Base-by-base conservation (phyloP, 1,140 invertebrate species). In the Bombus consobrinus region DNA sequence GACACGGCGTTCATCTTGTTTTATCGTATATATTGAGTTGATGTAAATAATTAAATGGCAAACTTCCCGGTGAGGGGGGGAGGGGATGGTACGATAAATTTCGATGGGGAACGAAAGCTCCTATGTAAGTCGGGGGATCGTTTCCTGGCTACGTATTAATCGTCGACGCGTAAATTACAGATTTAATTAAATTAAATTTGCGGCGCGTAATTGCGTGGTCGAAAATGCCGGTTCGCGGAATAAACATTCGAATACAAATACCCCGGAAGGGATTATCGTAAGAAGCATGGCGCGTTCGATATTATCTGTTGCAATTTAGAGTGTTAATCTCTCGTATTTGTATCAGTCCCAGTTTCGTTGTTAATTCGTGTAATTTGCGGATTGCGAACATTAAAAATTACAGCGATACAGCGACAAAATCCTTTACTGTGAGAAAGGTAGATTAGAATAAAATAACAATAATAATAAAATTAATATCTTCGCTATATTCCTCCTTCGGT, bases 131-230 rank as follows among this genome's bases (percentile, higher is more conserved):
- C 37, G n/a, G 59, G 64, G 13, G 28, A 47, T 37, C 59, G 32
- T 32, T 59, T 37, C 28, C 39, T 34, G 64, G 66, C 9, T 34
- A 47, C 53, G 53, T 62, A 62, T 62, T 81, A 81, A 81, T 81
- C 53, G 80, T 4, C 47, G 12, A 41, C 15, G 25, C 39, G 39
- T 74, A 74, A 81, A 81, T 81, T 43, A 74, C 34, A 15, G 53
- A 43, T 62, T 81, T 34, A 71, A 81, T 81, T 74, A 43, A 81
- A 73, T 62, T 22, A 59, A 81, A 73, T 62, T 78, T 74, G 69
- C 22, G 68, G 37, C 34, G 37, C 10, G 80, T 73, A 59, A 81
- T 81, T 72, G 69, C 62, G 28, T 39, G 39, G 8, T 22, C 28
- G 72, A 47, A 59, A 57, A 71, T 68, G 47, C 32, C 22, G 25